Evolutionary conservation across 2,888 invertebrate species (phyloP).

Genomic region (Cephus sareptanus): DNA sequence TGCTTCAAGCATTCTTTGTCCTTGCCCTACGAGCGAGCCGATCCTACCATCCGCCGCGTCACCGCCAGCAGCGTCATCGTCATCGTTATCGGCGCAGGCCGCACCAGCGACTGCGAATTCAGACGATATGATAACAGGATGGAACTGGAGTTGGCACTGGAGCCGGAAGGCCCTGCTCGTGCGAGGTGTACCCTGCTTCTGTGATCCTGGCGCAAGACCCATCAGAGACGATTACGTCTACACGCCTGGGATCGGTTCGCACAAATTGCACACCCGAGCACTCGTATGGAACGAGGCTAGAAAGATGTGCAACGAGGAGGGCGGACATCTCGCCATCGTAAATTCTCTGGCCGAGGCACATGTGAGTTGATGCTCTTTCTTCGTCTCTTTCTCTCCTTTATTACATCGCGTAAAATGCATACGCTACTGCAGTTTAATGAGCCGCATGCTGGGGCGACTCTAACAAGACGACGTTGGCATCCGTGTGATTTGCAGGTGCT

Average conservation of each 20-base stretch:
- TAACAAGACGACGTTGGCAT: no score
- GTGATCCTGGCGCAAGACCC: background rate
- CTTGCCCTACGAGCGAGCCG: no score
- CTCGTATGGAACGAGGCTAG: slow-evolving; percentile 52
- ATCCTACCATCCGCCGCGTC: no score
- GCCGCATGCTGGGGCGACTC: no score
- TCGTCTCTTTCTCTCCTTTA: background rate
- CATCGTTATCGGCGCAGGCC: no score
- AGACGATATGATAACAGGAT: no score
- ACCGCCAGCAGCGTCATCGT: no score
- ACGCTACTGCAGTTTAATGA: no score
- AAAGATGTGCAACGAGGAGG: slow-evolving; percentile 55
- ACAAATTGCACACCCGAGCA: slow-evolving; percentile 49
- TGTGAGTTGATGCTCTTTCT: slow-evolving; percentile 23
- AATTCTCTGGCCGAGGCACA: slow-evolving; percentile 42
- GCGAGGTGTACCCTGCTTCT: background rate
- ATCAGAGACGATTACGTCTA: slow-evolving; percentile 51
- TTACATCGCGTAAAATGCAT: background rate
- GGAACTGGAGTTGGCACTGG: no score
- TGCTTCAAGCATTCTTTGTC: no score
- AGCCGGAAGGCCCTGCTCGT: background rate
- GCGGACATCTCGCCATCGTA: slow-evolving; percentile 51
- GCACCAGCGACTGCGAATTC: no score
- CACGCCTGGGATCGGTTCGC: slow-evolving; percentile 48
- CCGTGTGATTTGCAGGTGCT: slow-evolving; percentile 28